Base-by-base conservation (phyloP, 2,888 invertebrate genomes). In the Cheilosia soror region DNA sequence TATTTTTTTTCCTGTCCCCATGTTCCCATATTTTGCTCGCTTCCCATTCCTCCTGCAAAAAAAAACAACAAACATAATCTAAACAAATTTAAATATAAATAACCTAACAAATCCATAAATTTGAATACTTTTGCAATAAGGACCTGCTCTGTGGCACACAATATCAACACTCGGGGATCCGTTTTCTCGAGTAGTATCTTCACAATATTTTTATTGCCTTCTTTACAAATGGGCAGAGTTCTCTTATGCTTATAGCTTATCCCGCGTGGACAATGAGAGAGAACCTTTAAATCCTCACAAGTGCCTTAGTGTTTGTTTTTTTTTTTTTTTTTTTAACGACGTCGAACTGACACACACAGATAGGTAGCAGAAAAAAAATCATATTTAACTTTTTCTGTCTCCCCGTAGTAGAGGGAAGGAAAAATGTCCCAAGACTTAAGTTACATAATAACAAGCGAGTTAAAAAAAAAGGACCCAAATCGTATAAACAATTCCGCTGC, bases 81-180 rank as follows among this genome's bases (percentile, higher is more conserved):
- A 42, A 72, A 42, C 47, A 80, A 80, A 85, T 80, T 80, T 76
- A 80, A 76, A 80, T 66, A 85, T 76, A 83, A 80, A 85, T 84
- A 84, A 71, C 79, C 79, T 66, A 71, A 66, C 71, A 72, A 75
- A 71, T 69, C 71, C 60, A 79, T 76, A 80, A 60, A 76, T 80
- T 76, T 72, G 71, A 66, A 80, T 76, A 68, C 66, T 51, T 55
- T n/a, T 31, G n/a, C 62, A 65, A 44, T 60, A 51, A 71, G 69
- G 44, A 76, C 60, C 53, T 44, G 72, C 53, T 40, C 65, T 27
- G 57, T 27, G 57, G 15, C 44, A 31, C 13, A 44, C 27, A 69
- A 69, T 6, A 65, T 2, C 60, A 78, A 37, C 68, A 69, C 79
- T 79, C 44, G 69, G 42, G 58, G 31, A 69, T 58, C 57, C 76